A percentile compares a stretch with the other conserved stretches of the same genome.
These are phyloP conservation scores for Coenobita brevimanus DNA, from an alignment of 1,140 invertebrate genomes.

Conservation along the genomic window DNA sequence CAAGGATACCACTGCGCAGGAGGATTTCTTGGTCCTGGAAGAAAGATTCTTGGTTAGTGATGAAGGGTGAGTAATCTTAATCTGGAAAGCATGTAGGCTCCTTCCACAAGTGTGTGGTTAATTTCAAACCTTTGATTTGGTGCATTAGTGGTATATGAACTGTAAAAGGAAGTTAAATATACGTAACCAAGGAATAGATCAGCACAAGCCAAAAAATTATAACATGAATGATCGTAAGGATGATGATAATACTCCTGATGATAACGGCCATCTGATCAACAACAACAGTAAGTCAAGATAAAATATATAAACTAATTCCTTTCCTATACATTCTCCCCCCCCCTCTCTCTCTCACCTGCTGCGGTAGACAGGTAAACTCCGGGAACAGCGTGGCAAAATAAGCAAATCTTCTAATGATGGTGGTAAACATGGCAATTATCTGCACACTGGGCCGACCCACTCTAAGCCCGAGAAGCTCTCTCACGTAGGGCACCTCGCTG, in stretches of 20 bases:
- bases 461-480: neutral
- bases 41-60: neutral
- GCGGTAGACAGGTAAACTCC: conserved; percentile 37
- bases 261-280: neutral
- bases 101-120: too few species aligned
- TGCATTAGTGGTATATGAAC: too few species aligned
- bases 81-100: neutral
- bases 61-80: neutral
- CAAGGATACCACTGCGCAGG: conserved; percentile 41
- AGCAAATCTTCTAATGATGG: conserved; percentile 39
- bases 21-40: conserved; percentile 49
- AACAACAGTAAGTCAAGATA: neutral
- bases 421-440: conserved; percentile 53
- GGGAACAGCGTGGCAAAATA: conserved; percentile 47
- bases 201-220: neutral
- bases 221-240: too few species aligned
- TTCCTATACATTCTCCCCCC: neutral
- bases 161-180: too few species aligned
- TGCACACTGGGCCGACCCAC: conserved; percentile 30
- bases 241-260: too few species aligned
- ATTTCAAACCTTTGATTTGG: too few species aligned
- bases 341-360: conserved; percentile 11
- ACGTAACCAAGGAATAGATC: neutral
- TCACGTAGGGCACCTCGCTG: conserved; percentile 15
- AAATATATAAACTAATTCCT: neutral